Base-by-base conservation (phyloP, 1,140 invertebrate genomes). In the Drosophila mauritiana region DNA sequence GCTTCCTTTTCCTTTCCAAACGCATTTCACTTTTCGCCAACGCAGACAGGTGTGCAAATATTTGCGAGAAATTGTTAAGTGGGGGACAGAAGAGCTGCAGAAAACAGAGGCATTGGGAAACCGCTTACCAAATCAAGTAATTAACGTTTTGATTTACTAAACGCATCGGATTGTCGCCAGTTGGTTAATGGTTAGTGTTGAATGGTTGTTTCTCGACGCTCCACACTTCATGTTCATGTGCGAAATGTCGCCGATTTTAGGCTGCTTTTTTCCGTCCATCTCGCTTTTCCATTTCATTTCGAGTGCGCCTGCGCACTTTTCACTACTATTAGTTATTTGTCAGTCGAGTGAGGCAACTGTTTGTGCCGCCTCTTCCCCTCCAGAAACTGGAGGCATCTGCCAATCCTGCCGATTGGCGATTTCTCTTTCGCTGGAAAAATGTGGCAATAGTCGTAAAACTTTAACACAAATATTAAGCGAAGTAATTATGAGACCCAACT, bases 81-180 rank as follows among this genome's bases (percentile, higher is more conserved):
- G 51, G 40, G 20, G 25, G 27, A 48, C 15, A 51, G 58, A 61
- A 72, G 57, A 56, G 22, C 27, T 31, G 62, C 76, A 63, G 37
- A 46, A 68, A 48, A 51, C 49, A 48, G 54, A 17, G 25, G 17
- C 68, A 70, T 89, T 88, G 59, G 76, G 73, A 89, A 89, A 89
- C 56, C 80, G 68, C 79, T 89, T 89, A 84, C 76, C 78, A 89
- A 89, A 89, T 89, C 84, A 72, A 84, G 84, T 89, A 89, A 89
- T 89, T 89, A 89, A 83, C 78, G 65, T 62, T 83, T 80, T 89
- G 85, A 89, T 89, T 89, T 84, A 89, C 85, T 84, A 84, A 89
- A 84, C 80, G 58, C 80, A 73, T 80, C 36, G 79, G 82, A 89
- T 73, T 74, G 84, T 88, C 84, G 86, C 58, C 62, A 25, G 58